Base-by-base conservation (phyloP, 1,140 invertebrate genomes). In the Aporrectodea caliginosa region DNA sequence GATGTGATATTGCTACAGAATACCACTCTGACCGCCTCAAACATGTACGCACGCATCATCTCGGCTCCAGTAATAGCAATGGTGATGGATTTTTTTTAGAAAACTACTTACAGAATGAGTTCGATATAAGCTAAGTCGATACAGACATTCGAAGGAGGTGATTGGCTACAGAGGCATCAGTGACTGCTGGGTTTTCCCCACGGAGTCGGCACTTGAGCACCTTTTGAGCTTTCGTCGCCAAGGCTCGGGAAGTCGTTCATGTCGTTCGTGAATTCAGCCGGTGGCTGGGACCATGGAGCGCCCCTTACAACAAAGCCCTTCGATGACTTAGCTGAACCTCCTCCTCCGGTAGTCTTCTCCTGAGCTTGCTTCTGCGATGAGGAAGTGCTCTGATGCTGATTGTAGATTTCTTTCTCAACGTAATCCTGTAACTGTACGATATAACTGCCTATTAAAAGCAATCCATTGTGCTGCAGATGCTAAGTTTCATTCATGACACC, bases 261-360 rank as follows among this genome's bases (percentile, higher is more conserved):
- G 43, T 58, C 43, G 43, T 58, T 58, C 22, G 43, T 12, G 43
- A 58, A 58, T 58, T 58, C 43, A 6, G 6, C 6, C 27, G 6
- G 31, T 14, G 70, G n/a, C 31, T 32, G n/a, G 6, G 70, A 72
- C 94, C 94, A 96, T n/a, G 94, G 94, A n/a, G 92, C 94, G 76
- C 94, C 94, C 85, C 93, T 93, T 12, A 96, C 94, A 16, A 95
- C 92, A 87, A 96, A 95, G 1, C 94, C 94, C 69, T 85, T 83
- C 29, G 43, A 58, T 12, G 43, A 58, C 43, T 58, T 58, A 58
- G 43, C 6, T 22, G 43, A 58, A 58, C 6, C 43, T 6, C 43
- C 22, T 58, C 22, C 43, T 58, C 43, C n/a, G n/a, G n/a, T n/a
- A n/a, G 43, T 12, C 43, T 58, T 58, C 43, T 58, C 22, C 43